Conservation (phyloP, 1,140 invertebrate species). For the Anthonomus grandis region DNA sequence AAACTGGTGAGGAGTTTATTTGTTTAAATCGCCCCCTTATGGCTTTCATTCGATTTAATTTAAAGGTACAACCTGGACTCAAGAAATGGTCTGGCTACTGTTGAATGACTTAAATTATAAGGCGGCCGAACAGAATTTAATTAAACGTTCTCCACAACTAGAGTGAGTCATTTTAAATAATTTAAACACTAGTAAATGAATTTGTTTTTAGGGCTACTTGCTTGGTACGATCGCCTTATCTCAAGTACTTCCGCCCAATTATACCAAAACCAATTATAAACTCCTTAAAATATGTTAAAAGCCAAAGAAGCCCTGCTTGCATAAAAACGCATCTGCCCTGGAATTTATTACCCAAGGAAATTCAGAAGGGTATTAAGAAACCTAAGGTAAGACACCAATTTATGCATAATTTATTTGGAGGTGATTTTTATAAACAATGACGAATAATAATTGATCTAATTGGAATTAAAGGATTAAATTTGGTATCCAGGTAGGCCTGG, state of each 20-base stretch:
- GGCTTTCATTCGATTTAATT: background rate
- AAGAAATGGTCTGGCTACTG: slow-evolving; percentile 59
- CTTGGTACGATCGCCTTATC: slow-evolving; percentile 33
- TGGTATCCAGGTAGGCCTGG: no score
- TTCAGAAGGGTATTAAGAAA: slow-evolving; percentile 51
- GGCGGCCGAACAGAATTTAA: slow-evolving; percentile 46
- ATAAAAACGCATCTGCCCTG: slow-evolving; percentile 72
- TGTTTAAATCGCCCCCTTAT: no score
- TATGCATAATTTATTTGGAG: slow-evolving; percentile 29
- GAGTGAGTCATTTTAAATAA: slow-evolving; percentile 44
- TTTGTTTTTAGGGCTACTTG: slow-evolving; percentile 40
- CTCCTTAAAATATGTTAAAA: slow-evolving; percentile 32
- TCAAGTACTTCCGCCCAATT: slow-evolving; percentile 31
- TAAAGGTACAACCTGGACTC: slow-evolving; percentile 61
- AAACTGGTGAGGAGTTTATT: slow-evolving; percentile 32
- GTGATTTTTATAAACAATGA: no score
- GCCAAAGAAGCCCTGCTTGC: slow-evolving; percentile 52
- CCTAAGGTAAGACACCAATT: slow-evolving; percentile 47
- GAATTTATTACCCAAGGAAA: slow-evolving; percentile 59
- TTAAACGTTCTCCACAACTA: slow-evolving; percentile 47
- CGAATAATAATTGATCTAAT: no score
- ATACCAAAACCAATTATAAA: slow-evolving; percentile 35
- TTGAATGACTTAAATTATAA: slow-evolving; percentile 53
- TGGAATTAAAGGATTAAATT: no score
- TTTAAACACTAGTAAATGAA: background rate